A percentile compares a stretch with the other conserved stretches of the same genome.
Evolutionary conservation across 2,797 vertebrate species (phyloP).

Genomic region (Clarias fuscus): DNA sequence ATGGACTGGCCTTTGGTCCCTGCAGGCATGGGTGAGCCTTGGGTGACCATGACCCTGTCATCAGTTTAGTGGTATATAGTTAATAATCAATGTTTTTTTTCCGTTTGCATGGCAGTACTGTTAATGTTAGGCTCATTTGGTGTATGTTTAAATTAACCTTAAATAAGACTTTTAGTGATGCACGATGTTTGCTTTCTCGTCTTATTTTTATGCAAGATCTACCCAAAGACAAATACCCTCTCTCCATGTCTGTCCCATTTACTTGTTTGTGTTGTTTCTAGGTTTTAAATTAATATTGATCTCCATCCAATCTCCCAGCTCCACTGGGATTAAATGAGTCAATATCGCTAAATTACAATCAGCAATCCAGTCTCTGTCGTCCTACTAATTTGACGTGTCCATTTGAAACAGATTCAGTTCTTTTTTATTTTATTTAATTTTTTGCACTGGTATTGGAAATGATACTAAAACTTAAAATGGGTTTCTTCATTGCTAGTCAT

Average conservation of each 20-base stretch:
- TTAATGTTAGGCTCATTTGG: too few species aligned
- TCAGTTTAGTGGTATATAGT: too few species aligned
- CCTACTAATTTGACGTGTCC: slow-evolving; percentile 66
- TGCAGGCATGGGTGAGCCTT: too few species aligned
- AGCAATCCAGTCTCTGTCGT: slow-evolving; percentile 40
- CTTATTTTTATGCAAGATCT: not conserved
- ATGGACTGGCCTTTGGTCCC: too few species aligned
- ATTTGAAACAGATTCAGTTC: slow-evolving; percentile 63
- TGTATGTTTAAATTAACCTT: too few species aligned
- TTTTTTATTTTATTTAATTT: not conserved
- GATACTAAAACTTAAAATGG: slow-evolving; percentile 33
- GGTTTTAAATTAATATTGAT: slow-evolving; percentile 74
- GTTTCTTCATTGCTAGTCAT: slow-evolving; percentile 5
- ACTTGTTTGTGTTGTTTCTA: slow-evolving; percentile 61
- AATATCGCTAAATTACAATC: slow-evolving; percentile 71
- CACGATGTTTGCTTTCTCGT: not conserved
- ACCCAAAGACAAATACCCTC: not conserved
- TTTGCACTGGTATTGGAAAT: slow-evolving; percentile 24
- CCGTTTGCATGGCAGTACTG: too few species aligned
- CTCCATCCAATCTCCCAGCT: slow-evolving; percentile 64
- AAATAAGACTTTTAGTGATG: not conserved
- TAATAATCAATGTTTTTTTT: too few species aligned
- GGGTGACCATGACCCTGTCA: too few species aligned
- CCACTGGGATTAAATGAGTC: slow-evolving; percentile 65
- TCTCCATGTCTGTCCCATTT: slow-evolving; percentile 13